Evolutionary conservation across 2,888 invertebrate species (phyloP).

Genomic region (Cataglyphis livida): DNA sequence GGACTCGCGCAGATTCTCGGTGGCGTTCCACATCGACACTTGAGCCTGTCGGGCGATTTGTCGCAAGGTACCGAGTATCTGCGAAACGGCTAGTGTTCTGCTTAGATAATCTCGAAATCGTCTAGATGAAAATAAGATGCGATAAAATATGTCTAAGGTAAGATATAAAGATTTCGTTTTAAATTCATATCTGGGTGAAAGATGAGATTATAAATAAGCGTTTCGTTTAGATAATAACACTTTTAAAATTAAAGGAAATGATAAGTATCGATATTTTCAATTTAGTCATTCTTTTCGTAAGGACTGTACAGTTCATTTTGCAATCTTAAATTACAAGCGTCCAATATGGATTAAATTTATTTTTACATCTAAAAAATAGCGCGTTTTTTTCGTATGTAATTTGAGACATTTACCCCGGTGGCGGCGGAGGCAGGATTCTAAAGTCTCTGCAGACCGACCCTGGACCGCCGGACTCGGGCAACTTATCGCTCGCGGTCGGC

Average conservation of each 20-base stretch:
- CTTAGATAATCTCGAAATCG: not conserved
- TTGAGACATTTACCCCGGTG: conserved; percentile 76
- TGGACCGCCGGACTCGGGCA: conserved; percentile 66
- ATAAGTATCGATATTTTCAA: too few relatives aligned
- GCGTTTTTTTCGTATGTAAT: not conserved
- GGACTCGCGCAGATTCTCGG: conserved; percentile 77
- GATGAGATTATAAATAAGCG: too few relatives aligned
- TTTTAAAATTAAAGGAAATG: too few relatives aligned
- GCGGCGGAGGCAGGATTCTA: conserved; percentile 79
- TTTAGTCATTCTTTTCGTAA: too few relatives aligned
- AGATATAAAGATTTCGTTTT: too few relatives aligned
- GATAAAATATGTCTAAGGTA: too few relatives aligned
- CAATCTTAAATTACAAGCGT: too few relatives aligned
- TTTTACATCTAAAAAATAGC: not conserved
- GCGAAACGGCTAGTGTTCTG: not conserved
- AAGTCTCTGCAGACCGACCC: conserved; percentile 80
- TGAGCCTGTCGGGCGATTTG: conserved; percentile 81
- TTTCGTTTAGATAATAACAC: too few relatives aligned
- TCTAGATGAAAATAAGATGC: too few relatives aligned
- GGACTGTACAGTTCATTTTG: too few relatives aligned
- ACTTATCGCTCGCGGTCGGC: conserved; percentile 72
- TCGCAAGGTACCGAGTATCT: conserved; percentile 81
- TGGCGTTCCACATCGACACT: conserved; percentile 81
- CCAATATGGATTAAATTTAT: too few relatives aligned
- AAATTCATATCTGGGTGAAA: too few relatives aligned